phyloP scores from a whole-genome alignment of 2,888 invertebrate species.

The Julus scandinavius region DNA sequence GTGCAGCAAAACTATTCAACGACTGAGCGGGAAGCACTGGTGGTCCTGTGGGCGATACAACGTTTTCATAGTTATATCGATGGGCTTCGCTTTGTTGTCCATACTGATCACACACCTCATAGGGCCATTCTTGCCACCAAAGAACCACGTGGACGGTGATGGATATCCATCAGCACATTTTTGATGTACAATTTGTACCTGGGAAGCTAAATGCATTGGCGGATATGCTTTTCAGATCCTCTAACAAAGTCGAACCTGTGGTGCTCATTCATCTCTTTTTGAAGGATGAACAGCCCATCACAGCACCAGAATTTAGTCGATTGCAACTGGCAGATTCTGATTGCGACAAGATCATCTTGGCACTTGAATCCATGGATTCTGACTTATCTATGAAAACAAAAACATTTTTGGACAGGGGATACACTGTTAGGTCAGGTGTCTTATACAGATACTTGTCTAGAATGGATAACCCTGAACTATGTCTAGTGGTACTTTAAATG shows the following conservation, averaged over 20 bases:
- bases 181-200: not conserved
- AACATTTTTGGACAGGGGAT: not conserved
- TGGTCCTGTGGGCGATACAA: not conserved
- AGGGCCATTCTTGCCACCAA: not conserved
- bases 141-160: not conserved
- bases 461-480: not conserved
- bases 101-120: not conserved
- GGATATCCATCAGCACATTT: not conserved
- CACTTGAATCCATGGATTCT: not conserved
- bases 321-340: not conserved
- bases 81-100: not conserved
- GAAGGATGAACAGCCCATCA: not conserved
- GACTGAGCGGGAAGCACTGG: not conserved
- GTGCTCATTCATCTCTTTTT: not conserved
- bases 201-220: not conserved
- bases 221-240: not conserved
- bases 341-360: not conserved
- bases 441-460: not conserved
- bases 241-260: not conserved
- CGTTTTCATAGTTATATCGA: not conserved
- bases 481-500: not conserved
- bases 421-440: not conserved
- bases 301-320: not conserved
- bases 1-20: not conserved
- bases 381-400: not conserved